Conservation (phyloP, 35 echinoderm and acorn worm genomes). For the Acanthaster planci region DNA sequence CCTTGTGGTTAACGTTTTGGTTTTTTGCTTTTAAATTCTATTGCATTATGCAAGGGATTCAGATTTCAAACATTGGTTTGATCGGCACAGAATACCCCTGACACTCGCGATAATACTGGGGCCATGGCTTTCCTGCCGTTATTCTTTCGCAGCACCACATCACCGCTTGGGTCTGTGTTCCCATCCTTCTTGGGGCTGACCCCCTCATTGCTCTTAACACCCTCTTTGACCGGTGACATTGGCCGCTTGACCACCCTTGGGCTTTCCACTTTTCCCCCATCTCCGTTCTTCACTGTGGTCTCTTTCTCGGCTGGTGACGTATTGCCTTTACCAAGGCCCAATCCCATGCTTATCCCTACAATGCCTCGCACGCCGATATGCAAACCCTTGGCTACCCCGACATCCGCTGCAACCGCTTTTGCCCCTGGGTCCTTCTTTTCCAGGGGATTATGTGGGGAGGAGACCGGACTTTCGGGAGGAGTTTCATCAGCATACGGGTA, state of each 20-base stretch:
- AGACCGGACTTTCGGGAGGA: no score
- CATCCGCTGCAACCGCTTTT: no score
- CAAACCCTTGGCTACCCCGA: background rate
- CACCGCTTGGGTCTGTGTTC: background rate
- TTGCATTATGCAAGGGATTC: no score
- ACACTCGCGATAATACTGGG: background rate
- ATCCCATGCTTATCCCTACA: background rate
- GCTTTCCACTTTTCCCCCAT: background rate
- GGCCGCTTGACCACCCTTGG: background rate
- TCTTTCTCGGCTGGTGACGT: no score
- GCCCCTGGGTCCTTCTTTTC: no score
- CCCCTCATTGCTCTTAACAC: background rate
- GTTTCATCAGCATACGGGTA: no score
- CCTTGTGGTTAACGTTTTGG: no score
- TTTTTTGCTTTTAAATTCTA: no score
- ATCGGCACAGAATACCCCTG: background rate
- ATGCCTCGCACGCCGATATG: background rate
- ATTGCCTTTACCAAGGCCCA: background rate
- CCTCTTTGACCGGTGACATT: no score
- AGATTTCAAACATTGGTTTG: background rate
- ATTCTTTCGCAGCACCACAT: background rate
- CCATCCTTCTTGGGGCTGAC: background rate
- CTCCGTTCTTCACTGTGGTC: background rate
- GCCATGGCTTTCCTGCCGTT: background rate
- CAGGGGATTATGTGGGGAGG: no score